Evolutionary conservation across 2,888 invertebrate species (phyloP), one percentile per base, ranked within the genome.

Genomic region (Urechis unicinctus): DNA sequence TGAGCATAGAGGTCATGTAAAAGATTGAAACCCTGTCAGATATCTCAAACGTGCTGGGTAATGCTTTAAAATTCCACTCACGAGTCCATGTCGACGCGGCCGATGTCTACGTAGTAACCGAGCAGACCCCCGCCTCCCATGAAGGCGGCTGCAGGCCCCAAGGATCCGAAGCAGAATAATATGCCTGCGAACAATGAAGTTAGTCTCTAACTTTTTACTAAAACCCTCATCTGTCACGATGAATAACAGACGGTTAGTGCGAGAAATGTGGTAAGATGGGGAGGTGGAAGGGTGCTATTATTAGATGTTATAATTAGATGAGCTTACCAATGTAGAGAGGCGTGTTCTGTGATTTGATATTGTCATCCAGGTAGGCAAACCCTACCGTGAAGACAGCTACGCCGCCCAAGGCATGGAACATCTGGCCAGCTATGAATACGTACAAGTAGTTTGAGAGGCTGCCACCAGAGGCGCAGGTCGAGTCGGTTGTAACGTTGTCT

Each of bases 91-190:
- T 67, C 65, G 1, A 68, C 60, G 2, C 57, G 57, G 53, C 69
- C 65, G 41, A 69, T 66, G 49, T 74, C 72, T 1, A 74, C 72
- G 45, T 70, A 74, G 13, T 68, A 56, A 44, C 69, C 62, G 6
- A 74, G 64, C 46, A 74, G 59, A 52, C 66, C 64, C 5, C 74
- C 74, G 0, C 74, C 74, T 9, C 69, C 53, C 4, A 73, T 63
- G 51, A 69, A 74, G 1, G 72, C 74, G 1, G 72, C 52, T 1
- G 72, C 74, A 1, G 74, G 71, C 0, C 74, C 74, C n/a, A 74
- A 48, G 1, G 69, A 66, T 3, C 70, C 66, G 42, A 65, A 66
- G 13, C 66, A 67, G 48, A 68, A 68, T 54, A 71, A 59, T 13
- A 71, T 62, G 43, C 71, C 72, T 72, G 58, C 3, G 61, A 56